phyloP scores from a whole-genome alignment of 2,797 vertebrate genomes.

The Pangasius larnaudii region DNA sequence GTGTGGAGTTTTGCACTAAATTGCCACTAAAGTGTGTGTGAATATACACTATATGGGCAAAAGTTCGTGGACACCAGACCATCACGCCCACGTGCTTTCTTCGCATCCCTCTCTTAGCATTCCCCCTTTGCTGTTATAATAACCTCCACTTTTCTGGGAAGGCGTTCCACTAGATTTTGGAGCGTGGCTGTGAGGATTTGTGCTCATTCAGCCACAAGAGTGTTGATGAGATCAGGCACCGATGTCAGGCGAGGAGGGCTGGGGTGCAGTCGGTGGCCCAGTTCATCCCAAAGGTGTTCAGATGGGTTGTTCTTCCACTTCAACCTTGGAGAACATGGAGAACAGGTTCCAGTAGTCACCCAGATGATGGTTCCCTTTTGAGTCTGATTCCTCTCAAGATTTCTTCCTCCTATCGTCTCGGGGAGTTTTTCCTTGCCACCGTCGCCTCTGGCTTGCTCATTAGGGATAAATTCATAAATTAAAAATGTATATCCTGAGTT shows the following conservation, averaged over 20 bases:
- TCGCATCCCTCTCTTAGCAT: neutral
- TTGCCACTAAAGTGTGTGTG: neutral
- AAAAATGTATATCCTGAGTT: too few species aligned
- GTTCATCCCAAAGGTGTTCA: neutral
- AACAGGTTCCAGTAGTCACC: neutral
- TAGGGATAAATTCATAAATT: too few species aligned
- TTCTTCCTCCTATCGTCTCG: too few species aligned
- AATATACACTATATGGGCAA: too few species aligned
- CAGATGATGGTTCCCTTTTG: too few species aligned
- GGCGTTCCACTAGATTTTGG: neutral
- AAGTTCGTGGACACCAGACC: neutral
- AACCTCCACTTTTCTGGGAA: neutral
- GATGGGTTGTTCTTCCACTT: neutral
- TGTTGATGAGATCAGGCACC: neutral
- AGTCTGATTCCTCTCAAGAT: too few species aligned
- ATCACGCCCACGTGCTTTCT: neutral
- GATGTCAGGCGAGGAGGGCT: neutral
- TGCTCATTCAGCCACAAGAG: neutral
- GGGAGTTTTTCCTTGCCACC: too few species aligned
- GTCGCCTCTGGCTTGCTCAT: too few species aligned
- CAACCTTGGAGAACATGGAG: neutral
- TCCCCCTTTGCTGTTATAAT: neutral
- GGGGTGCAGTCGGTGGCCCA: neutral
- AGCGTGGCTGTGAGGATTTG: neutral
- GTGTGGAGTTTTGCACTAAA: too few species aligned